Conservation (phyloP, 1,140 invertebrate genomes). For the Lepidostoma basale region DNA sequence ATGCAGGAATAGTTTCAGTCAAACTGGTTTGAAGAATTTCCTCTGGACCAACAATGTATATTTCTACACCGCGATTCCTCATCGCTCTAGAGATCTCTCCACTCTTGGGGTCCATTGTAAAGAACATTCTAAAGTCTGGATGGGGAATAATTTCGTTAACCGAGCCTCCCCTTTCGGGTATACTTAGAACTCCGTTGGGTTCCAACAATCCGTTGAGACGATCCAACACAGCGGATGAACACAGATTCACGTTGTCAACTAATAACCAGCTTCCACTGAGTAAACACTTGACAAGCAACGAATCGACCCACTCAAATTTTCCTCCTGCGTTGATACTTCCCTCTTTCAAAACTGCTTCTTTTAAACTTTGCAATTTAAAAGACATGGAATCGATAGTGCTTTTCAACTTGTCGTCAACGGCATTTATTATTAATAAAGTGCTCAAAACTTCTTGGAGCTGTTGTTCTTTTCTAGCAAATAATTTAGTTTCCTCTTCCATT, state of each 20-base stretch:
- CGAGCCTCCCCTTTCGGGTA: constrained; percentile 87
- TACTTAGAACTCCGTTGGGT: constrained; percentile 84
- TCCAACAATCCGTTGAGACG: constrained; percentile 94
- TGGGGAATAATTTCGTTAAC: constrained; percentile 84
- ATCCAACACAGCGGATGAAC: constrained; percentile 95
- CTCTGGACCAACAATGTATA: constrained; percentile 68
- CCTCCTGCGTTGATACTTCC: constrained; percentile 76
- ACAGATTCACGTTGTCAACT: constrained; percentile 97
- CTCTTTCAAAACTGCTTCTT: constrained; percentile 58
- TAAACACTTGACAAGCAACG: constrained; percentile 87
- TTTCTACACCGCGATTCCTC: constrained; percentile 96
- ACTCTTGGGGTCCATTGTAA: constrained; percentile 93
- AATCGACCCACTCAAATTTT: constrained; percentile 98
- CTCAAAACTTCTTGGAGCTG: constrained; percentile 55
- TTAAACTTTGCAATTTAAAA: constrained; percentile 47
- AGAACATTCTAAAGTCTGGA: constrained; percentile 89
- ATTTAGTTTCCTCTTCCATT: constrained; percentile 60
- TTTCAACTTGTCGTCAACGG: constrained; percentile 34
- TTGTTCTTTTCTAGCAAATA: constrained; percentile 61
- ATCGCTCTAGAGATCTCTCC: constrained; percentile 98
- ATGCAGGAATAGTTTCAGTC: constrained; percentile 52
- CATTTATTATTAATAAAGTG: constrained; percentile 48
- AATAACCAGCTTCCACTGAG: constrained; percentile 88
- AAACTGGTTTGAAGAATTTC: constrained; percentile 49
- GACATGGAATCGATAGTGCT: constrained; percentile 46